A percentile compares a stretch with the other conserved stretches of the same genome.
These are phyloP conservation scores for Pitangus sulphuratus DNA, from an alignment of 2,797 vertebrate species.

Conservation along the genomic window DNA sequence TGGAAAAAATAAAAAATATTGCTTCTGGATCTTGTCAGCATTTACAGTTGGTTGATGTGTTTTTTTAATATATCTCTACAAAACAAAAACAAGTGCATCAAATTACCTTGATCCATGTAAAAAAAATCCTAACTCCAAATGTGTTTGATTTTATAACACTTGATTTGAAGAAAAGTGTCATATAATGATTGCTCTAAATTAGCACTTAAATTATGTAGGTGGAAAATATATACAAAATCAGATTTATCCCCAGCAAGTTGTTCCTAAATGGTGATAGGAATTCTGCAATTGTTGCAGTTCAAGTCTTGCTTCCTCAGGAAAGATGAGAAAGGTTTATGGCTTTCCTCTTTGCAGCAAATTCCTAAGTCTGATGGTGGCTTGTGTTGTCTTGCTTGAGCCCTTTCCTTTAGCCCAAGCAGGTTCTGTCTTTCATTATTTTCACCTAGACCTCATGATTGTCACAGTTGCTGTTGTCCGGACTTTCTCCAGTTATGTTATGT, in stretches of 20 bases:
- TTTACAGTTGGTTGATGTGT: fast-evolving
- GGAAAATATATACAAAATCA: not conserved
- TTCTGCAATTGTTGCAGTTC: not conserved
- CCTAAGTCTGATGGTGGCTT: not conserved
- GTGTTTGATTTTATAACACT: not conserved
- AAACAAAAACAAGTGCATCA: not conserved
- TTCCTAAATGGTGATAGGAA: not conserved
- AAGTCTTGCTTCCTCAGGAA: not conserved
- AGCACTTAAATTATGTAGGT: not conserved
- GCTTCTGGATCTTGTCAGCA: not conserved
- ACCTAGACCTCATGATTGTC: not conserved
- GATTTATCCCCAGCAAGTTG: not conserved
- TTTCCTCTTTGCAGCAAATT: not conserved
- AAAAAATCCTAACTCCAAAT: not conserved
- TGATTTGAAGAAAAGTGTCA: not conserved
- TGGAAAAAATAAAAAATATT: not conserved
- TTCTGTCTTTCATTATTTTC: not conserved
- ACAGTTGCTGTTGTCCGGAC: not conserved
- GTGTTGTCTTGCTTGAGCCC: not conserved
- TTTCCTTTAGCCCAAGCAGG: not conserved
- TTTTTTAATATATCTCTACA: not conserved
- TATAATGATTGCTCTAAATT: not conserved
- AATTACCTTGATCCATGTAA: not conserved
- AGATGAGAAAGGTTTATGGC: not conserved
- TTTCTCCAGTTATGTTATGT: not conserved